These are phyloP conservation scores for Adineta ricciae DNA, from an alignment of 2,888 invertebrate species.

Conservation along the genomic window DNA sequence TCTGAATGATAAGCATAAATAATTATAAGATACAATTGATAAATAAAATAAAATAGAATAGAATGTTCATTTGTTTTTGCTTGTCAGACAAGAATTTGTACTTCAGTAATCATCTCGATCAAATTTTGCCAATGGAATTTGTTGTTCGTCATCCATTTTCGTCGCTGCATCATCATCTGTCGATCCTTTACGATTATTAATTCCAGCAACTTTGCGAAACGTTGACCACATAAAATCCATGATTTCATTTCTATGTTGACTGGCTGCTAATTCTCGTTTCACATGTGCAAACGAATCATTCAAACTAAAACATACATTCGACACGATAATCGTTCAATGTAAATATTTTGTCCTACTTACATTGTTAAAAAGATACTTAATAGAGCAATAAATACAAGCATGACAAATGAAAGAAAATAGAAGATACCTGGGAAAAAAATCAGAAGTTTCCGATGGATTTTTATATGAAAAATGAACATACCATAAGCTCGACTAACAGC, in stretches of 20 bases:
- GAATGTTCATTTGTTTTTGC: neutral
- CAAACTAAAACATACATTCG: neutral
- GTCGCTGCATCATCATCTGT: neutral
- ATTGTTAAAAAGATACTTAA: neutral
- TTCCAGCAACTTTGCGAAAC: neutral
- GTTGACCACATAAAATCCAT: conserved; percentile 12
- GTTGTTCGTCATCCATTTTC: neutral
- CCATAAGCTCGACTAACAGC: neutral
- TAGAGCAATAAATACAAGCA: neutral
- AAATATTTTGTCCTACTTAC: neutral
- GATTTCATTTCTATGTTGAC: neutral
- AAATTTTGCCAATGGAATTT: neutral
- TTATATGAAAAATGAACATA: neutral
- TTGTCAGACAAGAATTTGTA: no score
- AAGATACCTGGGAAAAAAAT: neutral
- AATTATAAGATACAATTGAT: neutral
- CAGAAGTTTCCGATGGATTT: no score
- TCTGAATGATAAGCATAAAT: neutral
- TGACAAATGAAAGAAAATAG: neutral
- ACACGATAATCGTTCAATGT: neutral
- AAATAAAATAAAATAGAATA: neutral
- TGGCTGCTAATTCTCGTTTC: neutral
- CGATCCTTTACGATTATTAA: neutral
- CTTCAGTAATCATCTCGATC: neutral
- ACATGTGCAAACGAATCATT: conserved; percentile 8